Percentiles rank a stretch among this genome's conserved stretches.
phyloP scores from a whole-genome alignment of 2,888 invertebrate species.

The Urechis unicinctus region DNA sequence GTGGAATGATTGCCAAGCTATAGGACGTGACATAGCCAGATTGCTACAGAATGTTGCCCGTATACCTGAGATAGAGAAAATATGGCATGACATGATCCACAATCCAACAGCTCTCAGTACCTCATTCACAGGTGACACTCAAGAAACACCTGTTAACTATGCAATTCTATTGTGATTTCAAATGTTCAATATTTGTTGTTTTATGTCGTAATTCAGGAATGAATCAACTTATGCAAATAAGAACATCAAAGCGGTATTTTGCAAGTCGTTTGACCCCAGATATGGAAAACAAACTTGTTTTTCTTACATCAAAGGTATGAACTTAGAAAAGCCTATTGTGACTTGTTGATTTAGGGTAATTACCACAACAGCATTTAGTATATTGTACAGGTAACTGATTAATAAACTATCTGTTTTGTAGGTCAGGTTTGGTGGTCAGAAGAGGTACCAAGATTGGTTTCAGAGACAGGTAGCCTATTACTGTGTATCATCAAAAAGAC shows the following conservation, averaged over 20 bases:
- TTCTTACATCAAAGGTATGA: conserved; percentile 63
- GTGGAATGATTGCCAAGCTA: conserved; percentile 80
- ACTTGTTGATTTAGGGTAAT: too few relatives aligned
- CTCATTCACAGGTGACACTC: conserved; percentile 69
- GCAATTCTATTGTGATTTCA: conserved; percentile 1
- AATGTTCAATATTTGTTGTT: not conserved
- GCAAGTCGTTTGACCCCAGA: conserved; percentile 82
- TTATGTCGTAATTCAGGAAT: conserved; percentile 52
- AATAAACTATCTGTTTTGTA: not conserved
- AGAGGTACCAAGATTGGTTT: conserved; percentile 92
- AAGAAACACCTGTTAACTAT: too few relatives aligned
- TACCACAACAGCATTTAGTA: not conserved
- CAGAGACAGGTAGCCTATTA: conserved; percentile 69
- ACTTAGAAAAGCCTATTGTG: too few relatives aligned
- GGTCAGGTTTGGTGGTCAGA: conserved; percentile 72
- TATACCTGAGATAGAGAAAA: conserved; percentile 76
- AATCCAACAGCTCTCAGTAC: conserved; percentile 72
- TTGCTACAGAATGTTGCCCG: conserved; percentile 81
- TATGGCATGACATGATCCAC: conserved; percentile 79
- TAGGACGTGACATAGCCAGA: conserved; percentile 83
- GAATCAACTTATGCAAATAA: conserved; percentile 70
- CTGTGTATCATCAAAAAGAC: too few relatives aligned
- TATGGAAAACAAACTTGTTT: conserved; percentile 85
- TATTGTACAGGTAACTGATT: not conserved
- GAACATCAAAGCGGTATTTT: conserved; percentile 80